phyloP scores from a whole-genome alignment of 1,140 invertebrate genomes.

The Aleiodes sp. region DNA sequence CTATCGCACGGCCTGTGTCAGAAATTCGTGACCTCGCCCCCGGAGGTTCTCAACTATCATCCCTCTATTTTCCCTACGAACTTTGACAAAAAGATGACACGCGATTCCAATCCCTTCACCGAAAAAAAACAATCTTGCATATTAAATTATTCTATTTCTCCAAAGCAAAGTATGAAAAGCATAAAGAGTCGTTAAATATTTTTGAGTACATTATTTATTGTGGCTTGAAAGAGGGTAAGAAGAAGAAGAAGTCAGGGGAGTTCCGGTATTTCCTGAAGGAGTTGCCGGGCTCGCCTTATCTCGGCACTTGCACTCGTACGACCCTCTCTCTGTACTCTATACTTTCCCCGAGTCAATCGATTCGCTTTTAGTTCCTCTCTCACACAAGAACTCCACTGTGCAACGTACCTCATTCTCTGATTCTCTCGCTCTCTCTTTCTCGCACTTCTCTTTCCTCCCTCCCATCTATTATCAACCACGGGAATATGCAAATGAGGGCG shows the following conservation, averaged over 20 bases:
- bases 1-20: constrained; percentile 58
- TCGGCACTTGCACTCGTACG: constrained; percentile 29
- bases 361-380: constrained; percentile 26
- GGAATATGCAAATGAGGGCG: constrained; percentile 38
- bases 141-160: background rate
- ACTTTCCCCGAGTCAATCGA: constrained; percentile 34
- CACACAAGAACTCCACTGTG: background rate
- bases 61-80: background rate
- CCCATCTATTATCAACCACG: constrained; percentile 14
- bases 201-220: no score
- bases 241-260: background rate
- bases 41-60: constrained; percentile 53
- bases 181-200: no score
- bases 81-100: constrained; percentile 9
- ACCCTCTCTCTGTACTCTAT: background rate
- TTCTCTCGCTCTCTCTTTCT: no score
- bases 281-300: constrained; percentile 15
- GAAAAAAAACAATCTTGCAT: background rate
- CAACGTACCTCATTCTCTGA: background rate
- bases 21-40: constrained; percentile 60
- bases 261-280: background rate
- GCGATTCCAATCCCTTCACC: background rate
- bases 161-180: no score
- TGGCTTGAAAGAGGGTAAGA: background rate
- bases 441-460: background rate